Conservation (phyloP, 2,888 invertebrate species). For the Ferrisia virgata region DNA sequence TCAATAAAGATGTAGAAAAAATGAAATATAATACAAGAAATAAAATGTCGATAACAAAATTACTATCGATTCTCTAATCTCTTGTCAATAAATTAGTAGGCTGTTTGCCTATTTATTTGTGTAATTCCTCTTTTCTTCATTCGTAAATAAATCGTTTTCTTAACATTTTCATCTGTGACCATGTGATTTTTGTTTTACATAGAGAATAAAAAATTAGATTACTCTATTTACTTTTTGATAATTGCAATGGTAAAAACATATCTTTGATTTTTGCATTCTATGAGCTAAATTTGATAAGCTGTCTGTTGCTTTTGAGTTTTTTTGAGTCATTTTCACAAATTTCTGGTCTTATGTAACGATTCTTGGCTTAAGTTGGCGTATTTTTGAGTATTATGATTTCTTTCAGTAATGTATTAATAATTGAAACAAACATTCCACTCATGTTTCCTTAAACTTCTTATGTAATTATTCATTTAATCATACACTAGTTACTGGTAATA, state of each 20-base stretch:
- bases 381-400: neutral
- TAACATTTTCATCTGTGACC: constrained; percentile 18
- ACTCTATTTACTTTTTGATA: neutral
- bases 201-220: neutral
- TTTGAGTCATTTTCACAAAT: neutral
- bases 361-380: neutral
- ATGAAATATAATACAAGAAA: neutral
- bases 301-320: neutral
- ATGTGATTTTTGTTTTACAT: neutral
- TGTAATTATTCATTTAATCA: too few relatives aligned
- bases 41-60: constrained; percentile 25
- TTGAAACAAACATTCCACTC: too few relatives aligned
- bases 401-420: too few relatives aligned
- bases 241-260: too few relatives aligned
- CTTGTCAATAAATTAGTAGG: neutral
- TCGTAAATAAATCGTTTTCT: neutral
- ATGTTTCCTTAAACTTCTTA: too few relatives aligned
- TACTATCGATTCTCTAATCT: neutral
- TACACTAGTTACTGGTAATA: neutral
- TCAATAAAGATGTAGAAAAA: neutral
- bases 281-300: neutral
- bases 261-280: neutral
- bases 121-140: neutral
- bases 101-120: neutral
- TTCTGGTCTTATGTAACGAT: neutral